Conservation (phyloP, 2,797 vertebrate species). For the Pseudocheirus occidentalis region DNA sequence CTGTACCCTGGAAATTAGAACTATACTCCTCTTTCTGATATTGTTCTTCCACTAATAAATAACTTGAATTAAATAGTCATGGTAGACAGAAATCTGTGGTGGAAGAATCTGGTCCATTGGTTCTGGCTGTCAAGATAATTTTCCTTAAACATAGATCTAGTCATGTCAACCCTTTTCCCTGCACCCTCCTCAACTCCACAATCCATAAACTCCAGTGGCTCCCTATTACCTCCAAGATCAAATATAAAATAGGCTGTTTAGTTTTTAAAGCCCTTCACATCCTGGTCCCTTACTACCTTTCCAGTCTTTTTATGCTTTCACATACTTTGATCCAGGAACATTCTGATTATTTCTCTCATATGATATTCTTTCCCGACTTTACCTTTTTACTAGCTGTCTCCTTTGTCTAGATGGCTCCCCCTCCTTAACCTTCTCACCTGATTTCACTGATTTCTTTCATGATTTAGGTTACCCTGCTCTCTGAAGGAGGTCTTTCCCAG, state of each 20-base stretch:
- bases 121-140: neutral
- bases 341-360: neutral
- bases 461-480: neutral
- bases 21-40: neutral
- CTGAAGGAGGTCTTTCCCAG: neutral
- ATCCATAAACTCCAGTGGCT: neutral
- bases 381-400: neutral
- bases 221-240: neutral
- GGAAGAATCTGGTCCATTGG: constrained; percentile 4
- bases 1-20: constrained; percentile 17
- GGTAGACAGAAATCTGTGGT: constrained; percentile 26
- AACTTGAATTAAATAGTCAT: constrained; percentile 5
- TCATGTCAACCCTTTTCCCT: neutral
- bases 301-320: neutral
- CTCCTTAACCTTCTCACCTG: neutral
- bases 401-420: neutral
- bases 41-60: constrained; percentile 38
- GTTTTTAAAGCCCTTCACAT: neutral
- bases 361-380: neutral
- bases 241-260: neutral
- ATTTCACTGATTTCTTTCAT: neutral
- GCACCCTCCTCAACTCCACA: neutral
- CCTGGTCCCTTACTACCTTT: neutral
- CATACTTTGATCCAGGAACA: neutral
- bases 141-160: too few species aligned